Percentiles rank a stretch among this genome's conserved stretches.
phyloP scores from a whole-genome alignment of 2,888 invertebrate genomes.

The Limnephilus auricula region DNA sequence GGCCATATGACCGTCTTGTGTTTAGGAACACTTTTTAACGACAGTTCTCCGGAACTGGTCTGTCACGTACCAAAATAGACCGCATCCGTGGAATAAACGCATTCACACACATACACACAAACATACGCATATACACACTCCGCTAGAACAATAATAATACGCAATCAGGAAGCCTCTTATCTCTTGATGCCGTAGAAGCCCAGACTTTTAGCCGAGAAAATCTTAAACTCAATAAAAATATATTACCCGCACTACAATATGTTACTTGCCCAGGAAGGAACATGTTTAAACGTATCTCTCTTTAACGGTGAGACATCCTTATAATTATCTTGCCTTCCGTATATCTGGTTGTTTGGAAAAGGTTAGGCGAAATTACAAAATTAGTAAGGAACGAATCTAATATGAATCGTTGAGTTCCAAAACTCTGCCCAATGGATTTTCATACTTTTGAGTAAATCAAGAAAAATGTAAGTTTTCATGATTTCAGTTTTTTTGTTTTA shows the following conservation, averaged over 20 bases:
- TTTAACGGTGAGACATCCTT: no score
- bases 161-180: conserved; percentile 18
- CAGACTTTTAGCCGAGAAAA: not conserved
- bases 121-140: not conserved
- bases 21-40: conserved; percentile 39
- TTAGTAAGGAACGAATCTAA: no score
- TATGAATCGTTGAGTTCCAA: no score
- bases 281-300: not conserved
- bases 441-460: no score
- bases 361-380: no score
- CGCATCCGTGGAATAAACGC: conserved; percentile 26
- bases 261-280: not conserved
- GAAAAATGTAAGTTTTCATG: no score
- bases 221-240: no score
- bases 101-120: not conserved
- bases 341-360: no score
- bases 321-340: no score
- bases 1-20: conserved; percentile 15
- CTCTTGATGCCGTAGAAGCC: not conserved
- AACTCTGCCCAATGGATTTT: no score
- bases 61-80: conserved; percentile 36
- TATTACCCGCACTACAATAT: not conserved
- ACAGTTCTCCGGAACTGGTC: conserved; percentile 23
- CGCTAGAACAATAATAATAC: not conserved
- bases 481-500: no score